phyloP scores from a whole-genome alignment of 2,797 vertebrate species.

The Valencia hispanica region DNA sequence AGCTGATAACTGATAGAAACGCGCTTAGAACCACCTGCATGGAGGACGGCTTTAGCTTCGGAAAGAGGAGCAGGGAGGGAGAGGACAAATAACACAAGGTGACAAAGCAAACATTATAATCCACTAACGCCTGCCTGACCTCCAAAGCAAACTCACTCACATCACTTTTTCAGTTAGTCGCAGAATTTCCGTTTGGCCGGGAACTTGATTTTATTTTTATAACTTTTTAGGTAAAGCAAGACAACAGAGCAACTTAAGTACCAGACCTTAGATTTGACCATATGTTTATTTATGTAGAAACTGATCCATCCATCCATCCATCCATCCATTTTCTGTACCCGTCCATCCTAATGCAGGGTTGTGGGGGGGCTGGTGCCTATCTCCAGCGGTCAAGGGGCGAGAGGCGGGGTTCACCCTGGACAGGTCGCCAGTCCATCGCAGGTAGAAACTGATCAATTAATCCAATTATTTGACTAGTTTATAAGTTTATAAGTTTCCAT shows the following conservation, averaged over 20 bases:
- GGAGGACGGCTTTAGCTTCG: not conserved
- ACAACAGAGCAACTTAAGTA: constrained; percentile 14
- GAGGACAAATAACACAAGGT: not conserved
- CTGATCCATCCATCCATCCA: too few relatives aligned
- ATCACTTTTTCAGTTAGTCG: not conserved
- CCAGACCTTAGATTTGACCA: constrained; percentile 19
- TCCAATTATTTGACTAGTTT: not conserved
- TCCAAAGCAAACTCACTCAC: not conserved
- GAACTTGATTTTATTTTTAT: too few relatives aligned
- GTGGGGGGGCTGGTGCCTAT: too few relatives aligned
- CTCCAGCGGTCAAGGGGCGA: too few relatives aligned
- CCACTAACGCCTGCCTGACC: not conserved
- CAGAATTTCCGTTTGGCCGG: not conserved
- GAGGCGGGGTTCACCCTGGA: too few relatives aligned
- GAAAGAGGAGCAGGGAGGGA: not conserved
- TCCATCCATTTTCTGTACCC: too few relatives aligned
- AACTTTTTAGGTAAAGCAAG: constrained; percentile 11
- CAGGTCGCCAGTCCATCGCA: too few relatives aligned
- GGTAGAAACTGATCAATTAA: not conserved
- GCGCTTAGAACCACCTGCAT: not conserved
- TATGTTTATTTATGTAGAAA: not conserved
- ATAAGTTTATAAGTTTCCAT: too few relatives aligned
- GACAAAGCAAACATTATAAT: not conserved
- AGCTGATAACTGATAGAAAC: not conserved
- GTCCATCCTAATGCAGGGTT: too few relatives aligned